phyloP scores from a whole-genome alignment of 2,888 invertebrate genomes.

The Microctonus aethiopoides region DNA sequence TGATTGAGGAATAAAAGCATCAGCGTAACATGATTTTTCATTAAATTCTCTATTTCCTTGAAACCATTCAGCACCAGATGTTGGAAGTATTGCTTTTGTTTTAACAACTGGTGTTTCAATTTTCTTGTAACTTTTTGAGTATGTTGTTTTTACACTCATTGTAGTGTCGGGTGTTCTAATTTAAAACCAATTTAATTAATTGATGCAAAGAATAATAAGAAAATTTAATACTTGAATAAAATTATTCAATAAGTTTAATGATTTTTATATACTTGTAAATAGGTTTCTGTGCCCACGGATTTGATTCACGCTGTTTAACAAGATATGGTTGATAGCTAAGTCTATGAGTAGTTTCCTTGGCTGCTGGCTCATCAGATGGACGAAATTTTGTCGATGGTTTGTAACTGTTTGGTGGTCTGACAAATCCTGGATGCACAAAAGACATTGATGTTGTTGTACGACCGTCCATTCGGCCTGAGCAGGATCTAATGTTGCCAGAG shows the following conservation, averaged over 20 bases:
- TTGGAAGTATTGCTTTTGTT: conserved; percentile 38
- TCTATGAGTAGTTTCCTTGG: conserved; percentile 61
- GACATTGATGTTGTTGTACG: conserved; percentile 55
- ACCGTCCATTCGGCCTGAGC: conserved; percentile 51
- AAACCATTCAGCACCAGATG: conserved; percentile 17
- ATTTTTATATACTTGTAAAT: conserved; percentile 54
- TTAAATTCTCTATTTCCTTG: conserved; percentile 27
- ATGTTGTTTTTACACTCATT: conserved; percentile 60
- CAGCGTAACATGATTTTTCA: conserved; percentile 50
- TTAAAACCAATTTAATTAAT: background rate
- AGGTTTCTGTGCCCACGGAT: conserved; percentile 61
- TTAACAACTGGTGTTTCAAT: conserved; percentile 44
- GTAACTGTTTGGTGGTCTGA: conserved; percentile 54
- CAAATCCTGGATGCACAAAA: conserved; percentile 55
- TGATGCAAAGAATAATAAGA: too few species aligned
- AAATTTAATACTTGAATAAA: too few species aligned
- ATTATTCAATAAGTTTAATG: background rate
- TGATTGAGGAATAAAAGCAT: conserved; percentile 52
- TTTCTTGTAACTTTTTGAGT: conserved; percentile 57
- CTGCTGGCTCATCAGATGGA: conserved; percentile 51
- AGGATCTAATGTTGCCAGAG: conserved; percentile 53
- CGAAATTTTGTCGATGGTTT: conserved; percentile 57
- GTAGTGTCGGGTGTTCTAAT: conserved; percentile 51
- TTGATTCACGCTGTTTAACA: conserved; percentile 52
- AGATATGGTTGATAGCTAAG: conserved; percentile 61